Base-by-base conservation (phyloP, 2,113 vertebrate genomes). In the Orthochromis malagaraziensis region DNA sequence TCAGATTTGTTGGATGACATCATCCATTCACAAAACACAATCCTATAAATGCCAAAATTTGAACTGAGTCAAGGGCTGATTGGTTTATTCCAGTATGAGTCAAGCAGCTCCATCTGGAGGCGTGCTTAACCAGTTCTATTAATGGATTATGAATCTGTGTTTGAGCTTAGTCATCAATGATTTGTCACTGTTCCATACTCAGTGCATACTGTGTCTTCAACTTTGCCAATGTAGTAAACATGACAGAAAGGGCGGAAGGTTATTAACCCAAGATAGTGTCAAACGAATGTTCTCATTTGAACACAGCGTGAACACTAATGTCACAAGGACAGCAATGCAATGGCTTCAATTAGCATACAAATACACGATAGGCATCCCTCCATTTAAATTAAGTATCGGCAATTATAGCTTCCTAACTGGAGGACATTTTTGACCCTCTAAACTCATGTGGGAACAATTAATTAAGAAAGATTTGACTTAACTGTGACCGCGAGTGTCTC, bases 391-490 rank as follows among this genome's bases (percentile, higher is more conserved):
- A 90, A 89, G 47, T 81, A 38, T 91, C 31, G 58, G 87, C 83
- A 87, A 88, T 90, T 73, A 85, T 70, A 13, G 19, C 60, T 80
- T 38, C 63, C 38, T 88, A 80, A 90, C 80, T 89, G 57, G 60
- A 84, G 86, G 89, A 89, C 73, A 84, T 75, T 83, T 87, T 75
- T 88, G 87, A 93, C 88, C 81, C 84, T 75, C 90, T 88, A 88
- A 88, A 89, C 77, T 63, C 68, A 51, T 84, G 83, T 84, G 82
- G 73, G 88, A 88, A 83, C 42, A 91, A 91, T 92, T 93, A 89
- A 94, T 93, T 88, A 85, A 83, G 38, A 29, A 65, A 31, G 81
- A 88, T 89, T 84, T 93, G 92, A 93, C 88, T 82, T 49, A 81
- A 79, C 82, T 21, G 60, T 70, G 80, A 60, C 83, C 5, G 38